Base-by-base conservation (phyloP, 2,888 invertebrate genomes). In the Sphaerophoria rueppellii region DNA sequence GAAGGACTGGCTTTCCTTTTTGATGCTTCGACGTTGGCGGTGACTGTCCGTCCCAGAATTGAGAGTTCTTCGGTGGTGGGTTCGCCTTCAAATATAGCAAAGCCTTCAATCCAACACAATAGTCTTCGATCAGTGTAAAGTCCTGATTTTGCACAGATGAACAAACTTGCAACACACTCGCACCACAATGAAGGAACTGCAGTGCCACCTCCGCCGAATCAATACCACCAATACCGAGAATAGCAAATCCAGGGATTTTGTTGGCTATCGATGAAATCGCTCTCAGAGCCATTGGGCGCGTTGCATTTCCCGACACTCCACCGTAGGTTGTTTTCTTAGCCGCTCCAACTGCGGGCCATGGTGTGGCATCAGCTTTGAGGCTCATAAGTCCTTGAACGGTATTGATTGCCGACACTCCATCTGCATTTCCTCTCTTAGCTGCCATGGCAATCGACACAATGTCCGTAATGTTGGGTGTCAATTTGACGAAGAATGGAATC, bases 141-240 rank as follows among this genome's bases (percentile, higher is more conserved):
- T 99, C 99, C 93, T 99, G 99, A 92, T 99, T 99, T 92, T 99
- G 99, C 24, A 99, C 95, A 0, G 99, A 97, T 88, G 98, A 99
- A 92, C 99, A 97, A 88, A 97, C 96, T 94, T 99, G 99, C 0
- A 99, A 93, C 0, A 97, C 96, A 0, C 96, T 95, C 4, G 99
- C 98, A 0, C 99, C 99, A 87, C 97, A 97, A 90, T 97, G 95
- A 4, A 99, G 92, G 91, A 98, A 99, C 92, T 99, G 98, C n/a
- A 98, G 91, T 0, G 98, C 97, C 0, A 96, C 95, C 86, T 99
- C 98, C 0, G 99, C 99, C 0, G 98, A 98, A 92, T 99, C 99
- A 16, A 99, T 96, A 0, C 99, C 99, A 6, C 99, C 99, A 74
- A 98, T 98, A 34, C 99, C 99, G 86, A 99, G 93, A 77, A 99